Percentiles rank a stretch among this genome's conserved stretches.
phyloP scores from a whole-genome alignment of 2,797 vertebrate genomes.

The Sciurus vulgaris region DNA sequence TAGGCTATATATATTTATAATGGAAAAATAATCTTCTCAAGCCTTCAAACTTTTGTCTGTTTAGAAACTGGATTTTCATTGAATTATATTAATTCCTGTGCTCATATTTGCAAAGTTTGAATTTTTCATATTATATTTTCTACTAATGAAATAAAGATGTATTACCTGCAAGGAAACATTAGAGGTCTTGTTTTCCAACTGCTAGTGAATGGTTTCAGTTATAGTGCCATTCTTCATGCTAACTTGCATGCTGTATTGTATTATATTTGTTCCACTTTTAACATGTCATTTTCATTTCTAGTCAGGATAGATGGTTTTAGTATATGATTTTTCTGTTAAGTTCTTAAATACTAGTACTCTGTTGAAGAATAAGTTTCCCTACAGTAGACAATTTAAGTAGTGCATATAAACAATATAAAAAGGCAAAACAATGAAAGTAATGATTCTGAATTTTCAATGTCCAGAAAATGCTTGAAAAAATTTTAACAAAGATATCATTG shows the following conservation, averaged over 20 bases:
- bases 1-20: not conserved
- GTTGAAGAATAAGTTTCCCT: not conserved
- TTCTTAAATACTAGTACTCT: slow-evolving; percentile 70
- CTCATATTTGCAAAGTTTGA: not conserved
- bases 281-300: slow-evolving; percentile 82
- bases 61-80: not conserved
- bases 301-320: slow-evolving; percentile 71
- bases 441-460: slow-evolving; percentile 24
- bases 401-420: not conserved
- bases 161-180: not conserved
- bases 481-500: not conserved
- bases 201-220: not conserved
- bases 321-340: slow-evolving; percentile 33
- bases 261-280: slow-evolving; percentile 68
- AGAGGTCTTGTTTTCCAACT: not conserved
- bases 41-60: not conserved
- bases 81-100: not conserved
- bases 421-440: not conserved
- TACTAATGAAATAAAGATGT: not conserved
- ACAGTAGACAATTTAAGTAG: not conserved
- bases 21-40: not conserved
- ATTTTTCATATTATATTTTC: not conserved
- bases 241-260: slow-evolving; percentile 13
- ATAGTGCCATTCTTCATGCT: not conserved
- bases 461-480: not conserved